phyloP scores from a whole-genome alignment of 1,140 invertebrate species.

The Phortica variegata region DNA sequence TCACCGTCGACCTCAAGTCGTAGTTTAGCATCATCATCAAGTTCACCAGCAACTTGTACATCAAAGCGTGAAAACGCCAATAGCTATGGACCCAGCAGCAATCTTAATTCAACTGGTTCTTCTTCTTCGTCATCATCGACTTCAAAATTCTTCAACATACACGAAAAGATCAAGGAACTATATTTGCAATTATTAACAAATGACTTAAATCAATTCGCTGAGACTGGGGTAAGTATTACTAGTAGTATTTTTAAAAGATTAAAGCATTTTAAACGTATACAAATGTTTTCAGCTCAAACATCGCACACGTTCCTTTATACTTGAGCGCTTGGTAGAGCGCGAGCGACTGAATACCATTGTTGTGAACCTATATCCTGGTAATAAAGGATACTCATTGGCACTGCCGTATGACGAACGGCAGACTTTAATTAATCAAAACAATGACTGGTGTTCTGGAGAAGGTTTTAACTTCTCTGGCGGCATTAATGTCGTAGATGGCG shows the following conservation, averaged over 20 bases:
- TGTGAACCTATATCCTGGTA: conserved; percentile 85
- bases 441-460: conserved; percentile 29
- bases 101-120: background rate
- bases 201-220: conserved; percentile 44
- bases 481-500: conserved; percentile 11
- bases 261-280: background rate
- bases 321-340: conserved; percentile 80
- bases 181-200: conserved; percentile 56
- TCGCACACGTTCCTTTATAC: conserved; percentile 66
- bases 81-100: background rate
- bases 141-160: conserved; percentile 61
- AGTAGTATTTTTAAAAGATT: background rate
- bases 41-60: conserved; percentile 22
- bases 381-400: conserved; percentile 88
- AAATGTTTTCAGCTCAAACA: conserved; percentile 49
- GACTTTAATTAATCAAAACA: conserved; percentile 34
- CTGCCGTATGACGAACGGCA: conserved; percentile 62
- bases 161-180: conserved; percentile 63
- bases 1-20: conserved; percentile 20
- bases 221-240: conserved; percentile 43
- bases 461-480: conserved; percentile 1
- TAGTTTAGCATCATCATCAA: conserved; percentile 14
- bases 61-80: conserved; percentile 6
- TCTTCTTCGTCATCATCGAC: conserved; percentile 8
- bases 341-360: conserved; percentile 86